phyloP scores from a whole-genome alignment of 2,113 vertebrate genomes.

The Carassius gibelio region DNA sequence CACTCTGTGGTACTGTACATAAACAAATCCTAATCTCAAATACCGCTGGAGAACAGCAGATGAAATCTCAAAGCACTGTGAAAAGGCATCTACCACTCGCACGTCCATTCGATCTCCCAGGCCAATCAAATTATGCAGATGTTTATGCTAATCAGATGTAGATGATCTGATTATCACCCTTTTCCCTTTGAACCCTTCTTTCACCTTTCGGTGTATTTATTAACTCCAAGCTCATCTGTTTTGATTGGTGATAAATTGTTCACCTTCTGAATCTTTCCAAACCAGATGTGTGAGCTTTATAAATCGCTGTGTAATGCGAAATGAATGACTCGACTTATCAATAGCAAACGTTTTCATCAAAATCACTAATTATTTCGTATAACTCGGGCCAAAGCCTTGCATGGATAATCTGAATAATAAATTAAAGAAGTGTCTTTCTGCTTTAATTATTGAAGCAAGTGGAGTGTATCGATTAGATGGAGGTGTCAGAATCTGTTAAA shows the following conservation, averaged over 20 bases:
- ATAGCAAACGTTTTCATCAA: constrained; percentile 17
- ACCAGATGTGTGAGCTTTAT: constrained; percentile 26
- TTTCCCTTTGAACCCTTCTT: constrained; percentile 12
- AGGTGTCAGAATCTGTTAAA: constrained; percentile 41
- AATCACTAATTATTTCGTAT: not conserved
- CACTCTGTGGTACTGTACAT: not conserved
- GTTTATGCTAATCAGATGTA: constrained; percentile 41
- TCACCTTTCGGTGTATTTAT: constrained; percentile 25
- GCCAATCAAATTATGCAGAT: constrained; percentile 33
- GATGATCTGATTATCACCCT: constrained; percentile 37
- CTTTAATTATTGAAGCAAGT: constrained; percentile 43
- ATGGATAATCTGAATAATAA: constrained; percentile 47
- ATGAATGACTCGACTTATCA: not conserved
- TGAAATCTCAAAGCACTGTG: constrained; percentile 20
- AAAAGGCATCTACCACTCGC: not conserved
- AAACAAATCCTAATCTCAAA: constrained; percentile 16
- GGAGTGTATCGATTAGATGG: constrained; percentile 35
- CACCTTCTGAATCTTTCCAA: not conserved
- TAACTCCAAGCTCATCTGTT: not conserved
- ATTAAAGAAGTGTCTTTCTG: constrained; percentile 37
- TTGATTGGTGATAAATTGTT: constrained; percentile 28
- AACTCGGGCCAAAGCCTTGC: constrained; percentile 31
- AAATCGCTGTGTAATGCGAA: constrained; percentile 6
- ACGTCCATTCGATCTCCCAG: constrained; percentile 12
- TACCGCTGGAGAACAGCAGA: not conserved